Evolutionary conservation across 2,113 vertebrate species (phyloP).

Genomic region (Tor tambroides): DNA sequence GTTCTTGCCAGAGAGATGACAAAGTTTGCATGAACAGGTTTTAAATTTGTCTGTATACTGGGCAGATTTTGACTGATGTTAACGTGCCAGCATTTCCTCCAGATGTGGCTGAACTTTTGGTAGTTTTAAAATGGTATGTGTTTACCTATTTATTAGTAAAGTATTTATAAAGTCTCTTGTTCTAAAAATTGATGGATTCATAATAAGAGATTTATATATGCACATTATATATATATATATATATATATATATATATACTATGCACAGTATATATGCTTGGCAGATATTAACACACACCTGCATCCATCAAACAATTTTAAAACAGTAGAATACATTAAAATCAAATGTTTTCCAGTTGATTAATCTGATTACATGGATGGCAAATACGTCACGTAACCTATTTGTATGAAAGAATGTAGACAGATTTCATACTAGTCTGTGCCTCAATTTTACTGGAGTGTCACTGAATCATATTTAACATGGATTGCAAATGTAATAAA

Average conservation of each 20-base stretch:
- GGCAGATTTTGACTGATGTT: neutral
- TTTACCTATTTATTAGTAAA: neutral
- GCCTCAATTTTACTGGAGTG: neutral
- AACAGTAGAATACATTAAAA: neutral
- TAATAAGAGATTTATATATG: neutral
- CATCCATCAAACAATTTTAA: neutral
- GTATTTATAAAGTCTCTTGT: neutral
- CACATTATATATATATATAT: too few species aligned
- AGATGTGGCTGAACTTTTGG: neutral
- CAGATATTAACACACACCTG: neutral
- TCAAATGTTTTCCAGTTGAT: neutral
- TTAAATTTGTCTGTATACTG: neutral
- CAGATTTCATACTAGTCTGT: neutral
- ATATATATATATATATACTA: too few species aligned
- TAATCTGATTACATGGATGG: neutral
- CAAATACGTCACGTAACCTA: neutral
- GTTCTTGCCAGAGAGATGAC: neutral
- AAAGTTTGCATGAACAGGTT: neutral
- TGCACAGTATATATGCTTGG: too few species aligned
- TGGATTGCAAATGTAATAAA: neutral
- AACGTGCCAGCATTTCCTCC: neutral
- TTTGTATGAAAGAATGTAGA: neutral
- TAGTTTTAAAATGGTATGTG: neutral
- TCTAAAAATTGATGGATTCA: neutral
- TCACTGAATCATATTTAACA: neutral